Evolutionary conservation across 2,797 vertebrate species (phyloP).

Genomic region (Alcedo atthis): DNA sequence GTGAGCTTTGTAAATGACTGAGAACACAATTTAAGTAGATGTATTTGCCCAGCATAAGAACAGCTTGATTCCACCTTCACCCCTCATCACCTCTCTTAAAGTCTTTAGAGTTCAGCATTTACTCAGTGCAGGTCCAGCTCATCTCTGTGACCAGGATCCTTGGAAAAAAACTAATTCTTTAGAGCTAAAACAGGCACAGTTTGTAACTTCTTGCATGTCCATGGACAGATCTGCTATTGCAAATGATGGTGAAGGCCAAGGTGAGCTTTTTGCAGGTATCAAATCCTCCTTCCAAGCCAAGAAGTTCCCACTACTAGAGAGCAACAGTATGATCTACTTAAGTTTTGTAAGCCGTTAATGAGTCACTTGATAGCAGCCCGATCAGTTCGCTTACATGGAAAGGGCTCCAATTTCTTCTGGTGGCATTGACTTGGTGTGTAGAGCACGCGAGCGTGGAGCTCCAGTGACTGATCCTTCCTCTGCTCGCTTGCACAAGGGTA

Average conservation of each 20-base stretch:
- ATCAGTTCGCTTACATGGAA: constrained; percentile 59
- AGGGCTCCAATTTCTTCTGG: constrained; percentile 48
- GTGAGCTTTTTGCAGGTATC: constrained; percentile 37
- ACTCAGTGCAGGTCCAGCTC: background rate
- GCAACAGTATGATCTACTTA: constrained; percentile 52
- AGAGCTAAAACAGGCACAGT: background rate
- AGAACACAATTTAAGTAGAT: background rate
- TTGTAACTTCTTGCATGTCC: background rate
- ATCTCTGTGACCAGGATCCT: background rate
- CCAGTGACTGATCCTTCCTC: constrained; percentile 63
- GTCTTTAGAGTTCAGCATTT: background rate
- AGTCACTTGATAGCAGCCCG: constrained; percentile 54
- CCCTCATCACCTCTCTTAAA: background rate
- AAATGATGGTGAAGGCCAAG: background rate
- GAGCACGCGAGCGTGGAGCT: background rate
- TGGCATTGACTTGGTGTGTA: background rate
- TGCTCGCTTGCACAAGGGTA: constrained; percentile 56
- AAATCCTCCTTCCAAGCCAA: constrained; percentile 54
- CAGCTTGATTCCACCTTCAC: background rate
- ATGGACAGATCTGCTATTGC: background rate
- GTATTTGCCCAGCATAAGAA: background rate
- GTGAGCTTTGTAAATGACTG: background rate
- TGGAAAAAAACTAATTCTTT: background rate
- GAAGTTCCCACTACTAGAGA: constrained; percentile 55
- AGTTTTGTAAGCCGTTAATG: constrained; percentile 65